A percentile compares a stretch with the other conserved stretches of the same genome.
These are phyloP conservation scores for Crypturellus tataupa DNA, from an alignment of 2,797 vertebrate species.

Conservation along the genomic window DNA sequence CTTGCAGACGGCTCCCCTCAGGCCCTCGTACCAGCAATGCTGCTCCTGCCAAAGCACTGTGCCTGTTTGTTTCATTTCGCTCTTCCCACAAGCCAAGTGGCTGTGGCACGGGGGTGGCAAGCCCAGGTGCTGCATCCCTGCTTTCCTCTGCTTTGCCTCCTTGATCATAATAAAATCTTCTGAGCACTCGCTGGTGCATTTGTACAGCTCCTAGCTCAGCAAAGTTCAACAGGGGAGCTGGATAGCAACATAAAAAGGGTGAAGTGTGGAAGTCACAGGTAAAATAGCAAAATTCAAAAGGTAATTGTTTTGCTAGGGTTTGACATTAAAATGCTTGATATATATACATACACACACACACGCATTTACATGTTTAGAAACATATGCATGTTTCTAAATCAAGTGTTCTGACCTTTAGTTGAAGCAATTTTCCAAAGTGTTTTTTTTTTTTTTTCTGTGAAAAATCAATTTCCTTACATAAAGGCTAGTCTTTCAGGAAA, in stretches of 20 bases:
- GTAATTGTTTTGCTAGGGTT: not conserved
- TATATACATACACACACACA: too few species aligned
- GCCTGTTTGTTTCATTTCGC: slow-evolving; percentile 31
- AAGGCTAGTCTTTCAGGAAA: not conserved
- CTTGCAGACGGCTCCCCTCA: not conserved
- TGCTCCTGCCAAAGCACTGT: not conserved
- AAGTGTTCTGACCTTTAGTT: not conserved
- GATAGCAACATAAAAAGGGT: not conserved
- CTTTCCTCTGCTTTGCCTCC: not conserved
- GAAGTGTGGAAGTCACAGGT: not conserved
- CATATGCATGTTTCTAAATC: not conserved
- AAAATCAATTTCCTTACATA: not conserved
- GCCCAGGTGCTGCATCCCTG: not conserved
- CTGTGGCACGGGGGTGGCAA: not conserved
- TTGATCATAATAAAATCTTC: not conserved
- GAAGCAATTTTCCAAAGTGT: not conserved
- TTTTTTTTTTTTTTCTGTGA: too few species aligned
- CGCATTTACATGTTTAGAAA: too few species aligned
- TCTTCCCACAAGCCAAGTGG: not conserved
- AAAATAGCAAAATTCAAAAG: not conserved
- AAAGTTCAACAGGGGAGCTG: rapidly evolving
- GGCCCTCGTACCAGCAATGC: not conserved
- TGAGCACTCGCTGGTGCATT: not conserved
- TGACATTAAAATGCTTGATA: not conserved
- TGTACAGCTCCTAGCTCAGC: not conserved